Evolutionary conservation across 2,113 vertebrate species (phyloP).

Genomic region (Rhabdornis inornatus): DNA sequence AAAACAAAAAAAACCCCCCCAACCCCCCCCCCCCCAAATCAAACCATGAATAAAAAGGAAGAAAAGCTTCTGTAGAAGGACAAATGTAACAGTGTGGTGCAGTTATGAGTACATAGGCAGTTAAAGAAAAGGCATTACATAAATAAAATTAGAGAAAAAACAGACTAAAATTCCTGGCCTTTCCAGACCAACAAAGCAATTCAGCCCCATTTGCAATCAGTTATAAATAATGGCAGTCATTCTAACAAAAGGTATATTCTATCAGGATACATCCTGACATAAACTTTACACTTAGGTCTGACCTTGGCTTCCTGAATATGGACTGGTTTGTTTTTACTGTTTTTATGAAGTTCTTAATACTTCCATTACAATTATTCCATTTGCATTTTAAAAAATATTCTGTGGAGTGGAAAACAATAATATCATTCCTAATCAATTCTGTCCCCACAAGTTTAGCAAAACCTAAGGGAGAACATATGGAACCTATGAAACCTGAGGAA

Average conservation of each 20-base stretch:
- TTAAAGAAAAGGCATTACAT: neutral
- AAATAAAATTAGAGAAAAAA: neutral
- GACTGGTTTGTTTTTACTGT: neutral
- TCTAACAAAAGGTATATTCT: neutral
- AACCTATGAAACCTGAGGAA: neutral
- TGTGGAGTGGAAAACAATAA: neutral
- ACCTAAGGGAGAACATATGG: neutral
- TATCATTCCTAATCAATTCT: neutral
- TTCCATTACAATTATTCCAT: neutral
- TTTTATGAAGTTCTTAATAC: neutral
- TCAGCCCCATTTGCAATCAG: neutral
- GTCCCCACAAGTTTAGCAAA: neutral
- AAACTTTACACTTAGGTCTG: neutral
- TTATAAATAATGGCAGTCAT: neutral
- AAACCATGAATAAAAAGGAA: neutral
- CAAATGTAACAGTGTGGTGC: neutral
- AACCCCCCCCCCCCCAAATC: no score
- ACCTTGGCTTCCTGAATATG: neutral
- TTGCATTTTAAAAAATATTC: neutral
- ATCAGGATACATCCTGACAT: neutral
- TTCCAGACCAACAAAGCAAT: neutral
- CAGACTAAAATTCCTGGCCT: neutral
- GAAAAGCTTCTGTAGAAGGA: neutral
- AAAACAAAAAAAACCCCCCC: no score
- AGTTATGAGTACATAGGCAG: fast-evolving